A percentile compares a stretch with the other conserved stretches of the same genome.
phyloP scores from a whole-genome alignment of 2,113 vertebrate species.

The Accipiter cooperii region DNA sequence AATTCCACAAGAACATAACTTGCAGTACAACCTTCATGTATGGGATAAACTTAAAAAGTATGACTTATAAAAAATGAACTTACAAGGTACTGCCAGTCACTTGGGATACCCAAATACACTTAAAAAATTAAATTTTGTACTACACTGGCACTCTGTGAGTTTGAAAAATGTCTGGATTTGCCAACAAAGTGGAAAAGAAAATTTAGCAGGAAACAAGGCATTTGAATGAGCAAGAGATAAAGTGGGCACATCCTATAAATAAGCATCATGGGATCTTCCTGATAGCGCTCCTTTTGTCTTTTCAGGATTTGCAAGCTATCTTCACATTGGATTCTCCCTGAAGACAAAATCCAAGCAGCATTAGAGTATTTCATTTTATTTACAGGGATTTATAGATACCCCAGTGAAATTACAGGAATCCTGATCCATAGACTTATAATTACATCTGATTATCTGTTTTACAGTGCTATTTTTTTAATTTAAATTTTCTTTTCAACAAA shows the following conservation, averaged over 20 bases:
- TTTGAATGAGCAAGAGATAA: background rate
- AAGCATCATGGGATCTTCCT: background rate
- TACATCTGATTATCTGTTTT: background rate
- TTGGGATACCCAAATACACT: background rate
- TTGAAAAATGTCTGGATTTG: background rate
- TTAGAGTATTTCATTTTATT: background rate
- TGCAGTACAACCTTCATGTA: background rate
- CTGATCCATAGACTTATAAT: background rate
- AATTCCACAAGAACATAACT: background rate
- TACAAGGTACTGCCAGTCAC: background rate
- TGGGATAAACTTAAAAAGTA: background rate
- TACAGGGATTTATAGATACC: background rate
- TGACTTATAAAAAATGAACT: background rate
- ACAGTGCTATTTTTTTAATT: background rate
- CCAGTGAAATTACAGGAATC: background rate
- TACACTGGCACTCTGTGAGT: background rate
- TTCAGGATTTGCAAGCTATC: background rate
- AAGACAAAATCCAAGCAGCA: background rate
- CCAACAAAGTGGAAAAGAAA: background rate
- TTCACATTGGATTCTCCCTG: background rate
- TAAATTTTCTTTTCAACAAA: background rate
- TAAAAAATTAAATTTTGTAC: background rate
- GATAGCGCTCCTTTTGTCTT: background rate
- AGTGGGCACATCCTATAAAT: background rate
- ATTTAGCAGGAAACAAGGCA: background rate